phyloP scores from a whole-genome alignment of 2,113 vertebrate genomes.

The Campylomormyrus numenius region DNA sequence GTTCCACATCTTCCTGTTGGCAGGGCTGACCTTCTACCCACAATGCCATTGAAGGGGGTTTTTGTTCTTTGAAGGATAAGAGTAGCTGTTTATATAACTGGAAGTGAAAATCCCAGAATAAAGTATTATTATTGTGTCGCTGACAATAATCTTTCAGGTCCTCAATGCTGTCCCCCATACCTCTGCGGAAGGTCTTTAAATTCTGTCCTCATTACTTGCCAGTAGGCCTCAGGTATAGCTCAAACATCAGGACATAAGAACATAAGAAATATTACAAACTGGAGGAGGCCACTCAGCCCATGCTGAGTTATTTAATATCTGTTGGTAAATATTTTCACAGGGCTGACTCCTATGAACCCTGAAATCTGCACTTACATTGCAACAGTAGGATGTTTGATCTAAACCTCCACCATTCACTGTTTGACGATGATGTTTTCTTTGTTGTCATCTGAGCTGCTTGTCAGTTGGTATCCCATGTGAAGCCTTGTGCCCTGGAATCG shows the following conservation, averaged over 20 bases:
- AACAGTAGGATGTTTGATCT: background rate
- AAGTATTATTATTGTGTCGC: background rate
- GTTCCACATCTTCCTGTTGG: background rate
- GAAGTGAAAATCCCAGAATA: background rate
- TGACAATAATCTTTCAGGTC: conserved; percentile 1
- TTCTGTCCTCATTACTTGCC: background rate
- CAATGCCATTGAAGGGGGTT: background rate
- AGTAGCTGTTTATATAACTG: background rate
- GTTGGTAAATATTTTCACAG: background rate
- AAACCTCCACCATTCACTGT: background rate
- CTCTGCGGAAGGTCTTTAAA: background rate
- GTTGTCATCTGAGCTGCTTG: background rate
- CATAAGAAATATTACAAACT: background rate
- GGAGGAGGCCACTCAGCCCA: background rate
- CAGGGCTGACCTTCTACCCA: conserved; percentile 1
- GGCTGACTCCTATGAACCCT: background rate
- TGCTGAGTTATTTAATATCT: background rate
- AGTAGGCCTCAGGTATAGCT: background rate
- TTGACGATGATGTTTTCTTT: background rate
- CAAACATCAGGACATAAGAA: background rate
- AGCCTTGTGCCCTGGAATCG: too few relatives aligned
- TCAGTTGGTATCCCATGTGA: background rate
- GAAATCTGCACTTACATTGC: background rate
- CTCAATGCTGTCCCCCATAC: background rate
- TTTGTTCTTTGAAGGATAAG: conserved; percentile 7